Percentiles rank a stretch among this genome's conserved stretches.
Evolutionary conservation across 2,797 vertebrate species (phyloP).

Genomic region (Tiaroga cobitis): DNA sequence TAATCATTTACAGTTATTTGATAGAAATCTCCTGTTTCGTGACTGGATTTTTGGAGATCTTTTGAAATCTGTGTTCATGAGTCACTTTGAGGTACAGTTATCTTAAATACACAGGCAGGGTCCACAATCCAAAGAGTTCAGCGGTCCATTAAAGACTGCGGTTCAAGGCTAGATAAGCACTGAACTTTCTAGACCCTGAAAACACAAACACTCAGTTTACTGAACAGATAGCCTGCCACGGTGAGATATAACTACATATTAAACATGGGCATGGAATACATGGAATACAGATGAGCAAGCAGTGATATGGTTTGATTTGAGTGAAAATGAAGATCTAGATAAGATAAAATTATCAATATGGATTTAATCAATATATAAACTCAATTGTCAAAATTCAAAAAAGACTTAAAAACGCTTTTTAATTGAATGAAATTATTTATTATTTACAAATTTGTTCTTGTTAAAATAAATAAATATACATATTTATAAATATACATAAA

Average conservation of each 20-base stretch:
- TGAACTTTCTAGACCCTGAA: slow-evolving; percentile 76
- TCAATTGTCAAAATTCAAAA: too few relatives aligned
- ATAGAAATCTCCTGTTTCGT: slow-evolving; percentile 4
- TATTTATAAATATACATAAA: too few relatives aligned
- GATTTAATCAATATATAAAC: too few relatives aligned
- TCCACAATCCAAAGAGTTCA: slow-evolving; percentile 83
- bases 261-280: not conserved
- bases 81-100: slow-evolving; percentile 61
- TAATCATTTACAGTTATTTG: not conserved
- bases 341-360: not conserved
- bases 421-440: not conserved
- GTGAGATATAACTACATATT: slow-evolving; percentile 1
- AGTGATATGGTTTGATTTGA: not conserved
- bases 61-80: slow-evolving; percentile 56
- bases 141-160: slow-evolving; percentile 70
- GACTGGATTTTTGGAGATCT: not conserved
- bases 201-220: slow-evolving; percentile 42
- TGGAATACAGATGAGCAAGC: not conserved
- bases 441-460: not conserved
- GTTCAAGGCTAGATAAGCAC: slow-evolving; percentile 81
- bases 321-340: slow-evolving; percentile 18
- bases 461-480: not conserved
- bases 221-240: not conserved
- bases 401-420: too few relatives aligned
- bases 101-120: slow-evolving; percentile 78